A percentile compares a stretch with the other conserved stretches of the same genome.
phyloP scores from a whole-genome alignment of 2,113 vertebrate species.

The Carassius gibelio region DNA sequence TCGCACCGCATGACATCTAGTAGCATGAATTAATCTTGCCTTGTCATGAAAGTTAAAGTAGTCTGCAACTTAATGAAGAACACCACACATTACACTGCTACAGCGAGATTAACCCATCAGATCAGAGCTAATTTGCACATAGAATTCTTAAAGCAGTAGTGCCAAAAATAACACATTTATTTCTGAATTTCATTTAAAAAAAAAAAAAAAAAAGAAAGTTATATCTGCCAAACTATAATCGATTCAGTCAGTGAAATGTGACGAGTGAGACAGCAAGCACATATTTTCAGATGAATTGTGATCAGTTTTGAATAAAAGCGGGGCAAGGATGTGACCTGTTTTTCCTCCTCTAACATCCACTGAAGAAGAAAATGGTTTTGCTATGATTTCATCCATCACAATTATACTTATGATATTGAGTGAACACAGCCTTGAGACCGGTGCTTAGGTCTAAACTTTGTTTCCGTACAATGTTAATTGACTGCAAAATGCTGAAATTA shows the following conservation, averaged over 20 bases:
- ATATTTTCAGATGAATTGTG: background rate
- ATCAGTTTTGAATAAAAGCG: background rate
- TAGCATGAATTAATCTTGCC: too few relatives aligned
- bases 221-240: background rate
- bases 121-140: background rate
- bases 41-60: background rate
- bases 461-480: conserved; percentile 16
- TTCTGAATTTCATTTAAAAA: background rate
- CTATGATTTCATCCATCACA: conserved; percentile 30
- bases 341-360: background rate
- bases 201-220: background rate
- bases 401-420: background rate
- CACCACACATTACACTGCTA: background rate
- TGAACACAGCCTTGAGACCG: conserved; percentile 13
- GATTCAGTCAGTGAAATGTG: background rate
- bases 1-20: too few relatives aligned
- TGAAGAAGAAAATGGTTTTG: conserved; percentile 38
- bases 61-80: background rate
- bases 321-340: conserved; percentile 11
- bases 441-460: background rate
- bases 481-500: conserved; percentile 27
- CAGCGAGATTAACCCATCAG: background rate
- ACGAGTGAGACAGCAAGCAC: background rate
- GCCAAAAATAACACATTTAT: background rate
- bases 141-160: background rate